A percentile compares a stretch with the other conserved stretches of the same genome.
Conservation (phyloP, 2,888 invertebrate genomes). For the Hirtodrosophila trivittata region DNA sequence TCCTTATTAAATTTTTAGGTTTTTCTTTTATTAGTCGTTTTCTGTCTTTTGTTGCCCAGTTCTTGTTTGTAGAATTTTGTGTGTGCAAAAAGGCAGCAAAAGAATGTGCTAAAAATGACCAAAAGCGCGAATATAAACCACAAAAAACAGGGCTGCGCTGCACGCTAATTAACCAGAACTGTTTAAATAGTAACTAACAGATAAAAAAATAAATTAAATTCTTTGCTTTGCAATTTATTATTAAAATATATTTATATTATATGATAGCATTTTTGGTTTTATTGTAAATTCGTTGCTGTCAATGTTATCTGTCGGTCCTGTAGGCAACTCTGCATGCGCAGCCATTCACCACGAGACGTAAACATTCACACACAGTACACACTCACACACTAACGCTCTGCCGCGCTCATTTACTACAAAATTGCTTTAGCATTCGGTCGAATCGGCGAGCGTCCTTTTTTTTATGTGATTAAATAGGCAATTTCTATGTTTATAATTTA, state of each 20-base stretch:
- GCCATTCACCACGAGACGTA: constrained; percentile 26
- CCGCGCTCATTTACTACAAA: constrained; percentile 61
- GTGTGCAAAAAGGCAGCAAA: constrained; percentile 42
- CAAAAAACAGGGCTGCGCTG: constrained; percentile 4
- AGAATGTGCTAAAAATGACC: constrained; percentile 37
- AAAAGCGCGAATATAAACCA: constrained; percentile 15
- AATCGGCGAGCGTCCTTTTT: constrained; percentile 54
- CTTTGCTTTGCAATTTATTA: background rate
- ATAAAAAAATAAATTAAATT: background rate
- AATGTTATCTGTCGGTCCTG: no score
- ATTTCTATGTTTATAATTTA: constrained; percentile 16
- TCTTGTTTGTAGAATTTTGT: constrained; percentile 44
- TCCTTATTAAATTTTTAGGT: constrained; percentile 40
- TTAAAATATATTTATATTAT: no score
- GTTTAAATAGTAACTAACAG: background rate
- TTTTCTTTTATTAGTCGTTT: constrained; percentile 31
- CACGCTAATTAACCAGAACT: background rate
- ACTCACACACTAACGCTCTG: constrained; percentile 18
- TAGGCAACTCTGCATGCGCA: background rate
- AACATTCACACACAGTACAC: constrained; percentile 14
- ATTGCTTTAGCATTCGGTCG: constrained; percentile 46
- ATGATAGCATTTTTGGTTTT: no score
- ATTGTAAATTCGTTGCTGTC: no score
- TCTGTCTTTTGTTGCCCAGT: constrained; percentile 60
- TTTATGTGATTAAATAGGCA: constrained; percentile 5